Conservation (phyloP, 2,797 vertebrate genomes). For the Sebastes baramenuke region DNA sequence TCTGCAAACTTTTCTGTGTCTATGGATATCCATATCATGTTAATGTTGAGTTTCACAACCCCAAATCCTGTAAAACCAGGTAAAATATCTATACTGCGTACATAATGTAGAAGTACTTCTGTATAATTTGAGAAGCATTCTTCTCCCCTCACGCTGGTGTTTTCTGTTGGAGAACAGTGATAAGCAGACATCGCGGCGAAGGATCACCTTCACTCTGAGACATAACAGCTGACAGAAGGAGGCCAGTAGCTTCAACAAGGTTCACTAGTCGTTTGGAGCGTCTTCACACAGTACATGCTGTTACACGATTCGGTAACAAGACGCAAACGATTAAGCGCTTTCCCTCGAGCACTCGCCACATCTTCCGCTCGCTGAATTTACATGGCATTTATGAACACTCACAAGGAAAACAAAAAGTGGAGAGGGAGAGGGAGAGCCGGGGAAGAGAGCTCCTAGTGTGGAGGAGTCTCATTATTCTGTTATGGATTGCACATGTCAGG, state of each 20-base stretch:
- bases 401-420: slow-evolving; percentile 68
- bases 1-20: neutral
- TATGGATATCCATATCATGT: neutral
- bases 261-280: slow-evolving; percentile 38
- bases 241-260: slow-evolving; percentile 38
- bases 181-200: neutral
- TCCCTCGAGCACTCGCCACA: slow-evolving; percentile 59
- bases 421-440: slow-evolving; percentile 30
- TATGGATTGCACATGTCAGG: slow-evolving; percentile 85
- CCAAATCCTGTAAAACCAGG: neutral
- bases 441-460: slow-evolving; percentile 61
- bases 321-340: slow-evolving; percentile 55
- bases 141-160: neutral
- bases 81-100: neutral
- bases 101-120: neutral
- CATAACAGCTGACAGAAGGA: slow-evolving; percentile 30
- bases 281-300: slow-evolving; percentile 47
- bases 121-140: neutral
- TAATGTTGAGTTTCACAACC: neutral
- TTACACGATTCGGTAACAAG: slow-evolving; percentile 56
- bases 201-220: slow-evolving; percentile 22
- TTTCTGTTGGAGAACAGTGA: slow-evolving; percentile 12
- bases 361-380: slow-evolving; percentile 73
- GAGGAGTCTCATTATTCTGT: slow-evolving; percentile 82
- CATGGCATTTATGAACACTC: slow-evolving; percentile 72